Evolutionary conservation across 2,797 vertebrate species (phyloP).

Genomic region (Malurus leucopterus): DNA sequence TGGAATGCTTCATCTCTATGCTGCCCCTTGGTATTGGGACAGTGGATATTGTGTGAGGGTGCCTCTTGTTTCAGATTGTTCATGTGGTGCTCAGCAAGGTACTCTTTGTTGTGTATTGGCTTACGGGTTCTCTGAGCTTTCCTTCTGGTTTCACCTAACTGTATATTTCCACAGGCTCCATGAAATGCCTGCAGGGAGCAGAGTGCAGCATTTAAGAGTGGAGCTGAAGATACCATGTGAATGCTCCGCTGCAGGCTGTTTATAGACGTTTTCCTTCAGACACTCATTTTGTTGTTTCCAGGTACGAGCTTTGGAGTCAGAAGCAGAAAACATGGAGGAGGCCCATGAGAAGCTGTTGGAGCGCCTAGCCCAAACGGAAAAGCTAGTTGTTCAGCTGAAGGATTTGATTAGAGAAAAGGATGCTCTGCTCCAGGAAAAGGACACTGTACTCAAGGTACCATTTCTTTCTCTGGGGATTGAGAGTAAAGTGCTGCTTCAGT

Average conservation of each 20-base stretch:
- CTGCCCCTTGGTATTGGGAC: background rate
- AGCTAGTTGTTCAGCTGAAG: conserved; percentile 87
- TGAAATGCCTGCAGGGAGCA: background rate
- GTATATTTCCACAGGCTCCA: background rate
- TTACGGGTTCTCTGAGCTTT: background rate
- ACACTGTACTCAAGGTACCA: conserved; percentile 80
- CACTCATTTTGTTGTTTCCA: conserved; percentile 3
- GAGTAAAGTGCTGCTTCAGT: background rate
- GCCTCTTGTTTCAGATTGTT: background rate
- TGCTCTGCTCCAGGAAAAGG: conserved; percentile 76
- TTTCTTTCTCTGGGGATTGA: background rate
- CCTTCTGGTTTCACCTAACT: background rate
- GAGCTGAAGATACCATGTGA: background rate
- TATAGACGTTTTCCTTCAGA: background rate
- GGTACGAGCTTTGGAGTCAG: conserved; percentile 49
- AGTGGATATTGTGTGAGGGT: background rate
- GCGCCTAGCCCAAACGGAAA: conserved; percentile 84
- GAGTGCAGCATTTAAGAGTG: background rate
- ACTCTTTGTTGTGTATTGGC: background rate
- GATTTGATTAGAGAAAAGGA: conserved; percentile 88
- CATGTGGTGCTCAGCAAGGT: background rate
- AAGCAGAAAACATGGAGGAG: conserved; percentile 42
- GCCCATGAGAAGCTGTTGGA: conserved; percentile 78
- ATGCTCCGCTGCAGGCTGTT: background rate
- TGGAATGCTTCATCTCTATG: background rate